Evolutionary conservation across 2,797 vertebrate genomes (phyloP), one percentile per base, ranked within the genome.

Genomic region (Delichon dasypus): DNA sequence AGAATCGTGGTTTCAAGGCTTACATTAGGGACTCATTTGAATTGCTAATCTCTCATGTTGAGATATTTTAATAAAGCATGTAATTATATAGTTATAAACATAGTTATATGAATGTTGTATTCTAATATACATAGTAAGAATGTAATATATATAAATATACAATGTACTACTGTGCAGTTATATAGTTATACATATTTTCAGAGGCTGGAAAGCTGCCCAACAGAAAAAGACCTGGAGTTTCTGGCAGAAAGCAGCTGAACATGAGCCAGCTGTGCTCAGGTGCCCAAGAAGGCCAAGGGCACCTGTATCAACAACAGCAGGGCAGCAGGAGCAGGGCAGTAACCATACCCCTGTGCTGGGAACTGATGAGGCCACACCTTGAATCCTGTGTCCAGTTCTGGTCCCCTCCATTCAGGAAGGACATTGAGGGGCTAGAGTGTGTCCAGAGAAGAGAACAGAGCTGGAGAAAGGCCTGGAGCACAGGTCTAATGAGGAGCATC

Each of bases 361-460:
- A 18, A 17, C 5, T 0, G 9, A 7, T 27, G 77, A 3, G 23
- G 34, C 5, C 6, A 0, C 54, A 27, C 1, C 45, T 34, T 1
- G 4, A 23, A 2, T 30, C 5, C 45, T 42, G 19, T 16, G 36
- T 50, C 10, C 65, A 23, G 2, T 2, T n/a, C 6, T 50, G 45
- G 65, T 34, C 2, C 9, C 16, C 5, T n/a, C 30, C 19, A 1
- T 9, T 20, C 50, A 65, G 13, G 12, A 42, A 9, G 36, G 44
- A 3, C 30, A 2, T 3, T 12, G 65, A 51, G 45, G 36, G 25
- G 16, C 36, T 51, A 36, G 8, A 51, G 30, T 0, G 1, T 25
- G 32, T 30, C 10, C 7, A 13, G 16, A 42, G n/a, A 11, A n/a
- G 26, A 23, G 7, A 13, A 11, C 0, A 0, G 17, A 16, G 17